Evolutionary conservation across 2,113 vertebrate genomes (phyloP).

Genomic region (Rhynchomys soricoides): DNA sequence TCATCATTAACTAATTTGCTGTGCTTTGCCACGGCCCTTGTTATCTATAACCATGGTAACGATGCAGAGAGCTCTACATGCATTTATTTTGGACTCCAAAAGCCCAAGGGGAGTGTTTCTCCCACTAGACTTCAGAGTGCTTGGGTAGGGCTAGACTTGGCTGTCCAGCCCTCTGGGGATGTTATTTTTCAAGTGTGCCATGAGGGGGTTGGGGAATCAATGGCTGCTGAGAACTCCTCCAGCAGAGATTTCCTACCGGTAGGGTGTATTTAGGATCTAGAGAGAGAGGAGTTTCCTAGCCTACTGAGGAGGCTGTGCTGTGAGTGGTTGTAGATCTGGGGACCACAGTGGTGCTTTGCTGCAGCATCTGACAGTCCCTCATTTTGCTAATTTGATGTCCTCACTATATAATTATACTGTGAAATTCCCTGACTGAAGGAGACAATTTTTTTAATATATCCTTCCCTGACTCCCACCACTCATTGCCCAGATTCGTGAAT

Average conservation of each 20-base stretch:
- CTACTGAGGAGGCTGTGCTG: neutral
- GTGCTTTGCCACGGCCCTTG: constrained; percentile 37
- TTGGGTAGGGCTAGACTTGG: no score
- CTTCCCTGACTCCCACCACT: constrained; percentile 56
- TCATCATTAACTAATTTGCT: constrained; percentile 58
- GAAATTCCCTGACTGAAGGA: constrained; percentile 75
- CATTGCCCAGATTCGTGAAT: constrained; percentile 71
- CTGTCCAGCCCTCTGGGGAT: neutral
- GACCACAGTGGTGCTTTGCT: neutral
- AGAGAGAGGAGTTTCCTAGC: neutral
- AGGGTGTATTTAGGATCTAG: neutral
- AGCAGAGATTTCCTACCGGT: neutral
- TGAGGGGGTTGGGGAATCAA: neutral
- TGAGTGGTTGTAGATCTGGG: neutral
- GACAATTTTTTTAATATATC: constrained; percentile 28
- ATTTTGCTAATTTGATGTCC: constrained; percentile 69
- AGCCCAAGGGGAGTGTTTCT: neutral
- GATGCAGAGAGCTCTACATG: neutral
- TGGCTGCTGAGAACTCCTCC: neutral
- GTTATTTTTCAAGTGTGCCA: neutral
- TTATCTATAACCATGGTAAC: constrained; percentile 74
- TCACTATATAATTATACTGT: constrained; percentile 70
- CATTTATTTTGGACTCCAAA: constrained; percentile 52
- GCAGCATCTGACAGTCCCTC: neutral
- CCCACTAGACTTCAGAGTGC: neutral